Percentiles rank a stretch among this genome's conserved stretches.
phyloP scores from a whole-genome alignment of 2,797 vertebrate species.

The Crenichthys baileyi region DNA sequence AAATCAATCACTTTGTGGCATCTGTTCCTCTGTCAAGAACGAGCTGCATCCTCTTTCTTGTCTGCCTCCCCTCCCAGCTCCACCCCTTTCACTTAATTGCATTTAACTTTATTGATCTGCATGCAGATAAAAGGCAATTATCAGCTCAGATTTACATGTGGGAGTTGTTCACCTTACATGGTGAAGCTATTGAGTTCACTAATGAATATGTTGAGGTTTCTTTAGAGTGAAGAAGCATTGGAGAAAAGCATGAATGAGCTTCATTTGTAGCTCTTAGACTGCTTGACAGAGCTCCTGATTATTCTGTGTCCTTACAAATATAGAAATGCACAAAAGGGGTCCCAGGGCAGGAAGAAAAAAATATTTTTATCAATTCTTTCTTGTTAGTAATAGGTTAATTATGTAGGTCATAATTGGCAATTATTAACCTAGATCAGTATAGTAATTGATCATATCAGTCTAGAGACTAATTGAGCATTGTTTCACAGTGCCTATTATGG shows the following conservation, averaged over 20 bases:
- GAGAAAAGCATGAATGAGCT: constrained; percentile 40
- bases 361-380: constrained; percentile 36
- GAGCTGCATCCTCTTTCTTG: constrained; percentile 29
- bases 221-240: constrained; percentile 82
- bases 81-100: constrained; percentile 72
- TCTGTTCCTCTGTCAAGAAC: constrained; percentile 45
- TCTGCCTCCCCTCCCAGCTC: constrained; percentile 61
- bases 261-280: constrained; percentile 8
- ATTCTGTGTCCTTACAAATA: constrained; percentile 40
- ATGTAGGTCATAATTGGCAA: constrained; percentile 66
- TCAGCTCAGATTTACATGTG: constrained; percentile 90
- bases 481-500: constrained; percentile 60
- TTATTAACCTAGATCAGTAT: constrained; percentile 70
- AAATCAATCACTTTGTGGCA: constrained; percentile 66
- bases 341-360: constrained; percentile 30
- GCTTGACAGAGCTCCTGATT: constrained; percentile 7
- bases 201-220: constrained; percentile 87
- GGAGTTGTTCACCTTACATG: constrained; percentile 88
- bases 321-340: constrained; percentile 27
- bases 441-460: constrained; percentile 71
- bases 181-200: constrained; percentile 89
- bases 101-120: constrained; percentile 91
- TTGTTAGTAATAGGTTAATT: constrained; percentile 65
- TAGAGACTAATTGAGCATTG: constrained; percentile 63
- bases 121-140: constrained; percentile 88